Base-by-base conservation (phyloP, 2,113 vertebrate genomes). In the Colistium nudipinnis region DNA sequence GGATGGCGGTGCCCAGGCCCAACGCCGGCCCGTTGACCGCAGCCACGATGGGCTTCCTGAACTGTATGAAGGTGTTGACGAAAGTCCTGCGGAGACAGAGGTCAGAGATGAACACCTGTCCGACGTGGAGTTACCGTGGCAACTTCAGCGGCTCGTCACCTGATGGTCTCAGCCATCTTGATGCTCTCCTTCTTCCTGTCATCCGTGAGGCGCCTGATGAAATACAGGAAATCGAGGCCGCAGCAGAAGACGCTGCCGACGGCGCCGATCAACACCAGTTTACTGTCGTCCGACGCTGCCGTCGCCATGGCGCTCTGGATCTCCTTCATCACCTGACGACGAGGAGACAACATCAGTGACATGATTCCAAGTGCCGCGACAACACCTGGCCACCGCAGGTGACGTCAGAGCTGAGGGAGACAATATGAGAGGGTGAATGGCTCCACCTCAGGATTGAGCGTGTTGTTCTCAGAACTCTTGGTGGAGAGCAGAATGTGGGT, bases 11-110 rank as follows among this genome's bases (percentile, higher is more conserved):
- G 30, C 96, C 98, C 1, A 99, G 95, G 45, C 97, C 98, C 45
- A 99, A 91, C 28, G 97, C 98, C 2, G 98, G 96, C 51, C 97
- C 97, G 19, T 98, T 97, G 44, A 98, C 96, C 25, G 97, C 98
- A 51, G 95, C 98, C 66, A 99, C 95, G n/a, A 99, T 96, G 17
- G 96, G 97, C 88, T 98, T 99, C 92, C 95, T 97, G 92, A 99
- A 99, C 87, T 98, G 97, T 90, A 99, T 96, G 90, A 99, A 98
- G 64, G 96, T 97, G 93, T 98, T 97, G 80, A 99, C 94, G 69
- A 99, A 99, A 71, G 95, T 96, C 93, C 98, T 99, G 90, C 62
- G 20, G n/a, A 39, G 5, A n/a, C 7, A 11, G 6, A 24, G 51
- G 45, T 70, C 48, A 81, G 2, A 24, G 19, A n/a, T 59, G 20